These are phyloP conservation scores for Pocillopora meandrina DNA, from an alignment of 92 coral and sea anemone genomes.

Conservation along the genomic window DNA sequence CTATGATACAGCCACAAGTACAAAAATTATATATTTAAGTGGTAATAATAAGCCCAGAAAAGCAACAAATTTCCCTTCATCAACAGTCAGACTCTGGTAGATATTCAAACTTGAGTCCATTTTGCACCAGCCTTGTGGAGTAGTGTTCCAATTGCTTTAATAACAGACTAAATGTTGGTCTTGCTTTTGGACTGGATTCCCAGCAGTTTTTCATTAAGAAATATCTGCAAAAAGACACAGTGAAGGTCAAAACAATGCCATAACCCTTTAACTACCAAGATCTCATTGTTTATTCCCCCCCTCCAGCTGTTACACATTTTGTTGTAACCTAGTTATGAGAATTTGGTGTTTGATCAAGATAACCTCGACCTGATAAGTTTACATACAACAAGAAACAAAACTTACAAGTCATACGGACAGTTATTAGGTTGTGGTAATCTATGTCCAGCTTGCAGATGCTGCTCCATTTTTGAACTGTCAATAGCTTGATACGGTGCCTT, in stretches of 20 bases:
- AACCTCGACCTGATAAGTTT: no score
- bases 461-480: conserved; percentile 39
- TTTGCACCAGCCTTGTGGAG: conserved; percentile 41
- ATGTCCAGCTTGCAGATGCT: conserved; percentile 49
- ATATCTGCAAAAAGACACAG: conserved; percentile 47
- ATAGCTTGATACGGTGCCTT: conserved; percentile 56
- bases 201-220: conserved; percentile 70
- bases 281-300: no score
- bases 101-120: conserved; percentile 46
- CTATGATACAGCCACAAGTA: conserved; percentile 26
- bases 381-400: not conserved
- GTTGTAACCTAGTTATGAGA: no score
- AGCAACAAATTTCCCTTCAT: not conserved
- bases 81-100: conserved; percentile 43
- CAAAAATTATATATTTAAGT: conserved; percentile 18
- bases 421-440: conserved; percentile 58
- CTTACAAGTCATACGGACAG: conserved; percentile 80
- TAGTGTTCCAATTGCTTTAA: conserved; percentile 50
- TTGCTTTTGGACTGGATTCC: conserved; percentile 46
- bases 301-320: no score
- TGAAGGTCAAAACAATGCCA: not conserved
- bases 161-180: conserved; percentile 73
- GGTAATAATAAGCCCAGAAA: no score
- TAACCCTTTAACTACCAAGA: not conserved
- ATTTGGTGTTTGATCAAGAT: no score